Base-by-base conservation (phyloP, 2,113 vertebrate species). In the Aegotheles bennettii region DNA sequence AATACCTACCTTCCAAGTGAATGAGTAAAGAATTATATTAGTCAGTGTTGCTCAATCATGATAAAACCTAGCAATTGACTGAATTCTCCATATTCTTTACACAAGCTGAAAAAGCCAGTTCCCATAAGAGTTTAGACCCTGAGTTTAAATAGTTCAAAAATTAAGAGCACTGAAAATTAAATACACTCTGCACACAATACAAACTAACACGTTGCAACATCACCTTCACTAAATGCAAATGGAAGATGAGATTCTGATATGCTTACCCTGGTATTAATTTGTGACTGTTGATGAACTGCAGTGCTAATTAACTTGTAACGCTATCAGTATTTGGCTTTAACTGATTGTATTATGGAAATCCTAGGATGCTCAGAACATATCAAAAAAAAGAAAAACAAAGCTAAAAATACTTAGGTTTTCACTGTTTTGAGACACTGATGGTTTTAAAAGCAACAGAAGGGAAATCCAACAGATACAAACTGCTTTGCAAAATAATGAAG, bases 401-500 rank as follows among this genome's bases (percentile, higher is more conserved):
- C 43, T 94, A 82, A 68, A 54, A 91, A 93, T 87, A 82, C 60
- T 86, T 47, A 87, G 65, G 28, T 82, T 85, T 59, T 87, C 35
- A 7, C 51, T 71, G 36, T 82, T 97, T 96, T 59, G 88, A 78
- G 76, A 91, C 75, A 48, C 16, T 60, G 40, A 60, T 92, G 57
- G 69, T 70, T 96, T 96, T 90, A 86, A 95, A 96, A 95, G 51
- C 24, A 64, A 61, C 53, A 70, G 75, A 96, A 94, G 47, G 86
- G 69, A 96, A 96, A 97, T 93, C 79, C 94, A 92, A 84, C 54
- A 50, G 68, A 85, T 48, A 94, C 6, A n/a, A 97, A 94, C 56
- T 70, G 75, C 95, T 96, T 84, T 84, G 56, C 64, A 96, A 96
- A 97, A 97, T 95, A 97, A 97, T 67, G 78, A 95, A 92, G 77